Evolutionary conservation across 2,797 vertebrate genomes (phyloP), one percentile per base, ranked within the genome.

Genomic region (Sternarchorhynchus goeldii): DNA sequence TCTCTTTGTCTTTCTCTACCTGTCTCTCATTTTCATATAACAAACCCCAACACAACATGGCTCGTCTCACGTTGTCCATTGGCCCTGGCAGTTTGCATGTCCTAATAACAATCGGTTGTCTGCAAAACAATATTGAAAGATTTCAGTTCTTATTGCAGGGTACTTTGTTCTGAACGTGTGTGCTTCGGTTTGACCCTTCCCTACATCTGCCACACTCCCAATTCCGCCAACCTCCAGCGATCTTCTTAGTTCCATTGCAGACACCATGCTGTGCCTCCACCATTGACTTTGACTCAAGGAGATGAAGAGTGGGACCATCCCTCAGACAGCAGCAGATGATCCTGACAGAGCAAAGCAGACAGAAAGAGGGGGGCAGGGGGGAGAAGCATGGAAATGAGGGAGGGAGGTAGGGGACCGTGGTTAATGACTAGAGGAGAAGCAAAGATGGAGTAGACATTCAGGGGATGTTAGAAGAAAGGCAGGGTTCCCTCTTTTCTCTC

Each of bases 231-330:
- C 36, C 41, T 18, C 74, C 80, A 75, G 75, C 60, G 75, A 32
- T 63, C 57, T 75, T 72, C 58, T 50, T 50, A 12, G 45, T 50
- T 50, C 45, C 45, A 73, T 68, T 59, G 58, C 77, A 71, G 75
- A 73, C 74, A 86, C 84, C 74, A 78, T 84, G 86, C 87, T 85
- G 90, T 83, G 88, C 85, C 86, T 75, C 83, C 87, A 86, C 86
- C 83, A 77, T 50, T 89, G 91, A 92, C 91, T 90, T 90, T 92
- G 89, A 90, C 80, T 92, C 89, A 87, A 92, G 88, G 89, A 85
- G 88, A 90, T 78, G 73, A 71, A 76, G 82, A 78, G 68, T 56
- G 81, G 84, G 76, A 85, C 66, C 81, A 68, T 70, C 79, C 73
- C 78, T 57, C 76, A 77, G 82, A 81, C 82, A 83, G 80, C 75